phyloP scores from a whole-genome alignment of 2,113 vertebrate species.

The Gadus macrocephalus region DNA sequence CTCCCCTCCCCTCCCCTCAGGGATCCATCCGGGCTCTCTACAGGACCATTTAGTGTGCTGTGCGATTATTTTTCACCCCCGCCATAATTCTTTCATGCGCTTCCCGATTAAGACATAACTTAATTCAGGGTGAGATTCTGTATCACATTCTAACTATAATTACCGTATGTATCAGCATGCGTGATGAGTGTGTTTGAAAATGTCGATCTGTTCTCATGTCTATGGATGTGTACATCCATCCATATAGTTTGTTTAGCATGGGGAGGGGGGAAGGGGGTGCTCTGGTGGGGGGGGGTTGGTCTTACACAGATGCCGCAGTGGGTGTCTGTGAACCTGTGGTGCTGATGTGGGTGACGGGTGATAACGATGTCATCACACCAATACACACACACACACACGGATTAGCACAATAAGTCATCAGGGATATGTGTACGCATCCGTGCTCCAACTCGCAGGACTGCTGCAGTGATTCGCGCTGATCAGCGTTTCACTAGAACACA shows the following conservation, averaged over 20 bases:
- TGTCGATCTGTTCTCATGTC: too few species aligned
- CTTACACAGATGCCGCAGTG: neutral
- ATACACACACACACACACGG: constrained; percentile 5
- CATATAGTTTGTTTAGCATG: neutral
- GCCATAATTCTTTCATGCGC: constrained; percentile 35
- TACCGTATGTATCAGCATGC: too few species aligned
- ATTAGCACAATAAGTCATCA: constrained; percentile 28
- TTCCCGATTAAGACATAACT: too few species aligned
- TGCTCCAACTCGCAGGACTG: neutral
- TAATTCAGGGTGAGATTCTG: neutral
- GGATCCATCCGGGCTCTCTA: constrained; percentile 63
- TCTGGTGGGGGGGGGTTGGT: too few species aligned
- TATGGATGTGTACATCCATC: too few species aligned
- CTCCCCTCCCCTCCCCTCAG: constrained; percentile 47
- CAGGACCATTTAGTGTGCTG: constrained; percentile 63
- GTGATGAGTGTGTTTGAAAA: too few species aligned
- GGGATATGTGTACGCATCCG: constrained; percentile 17
- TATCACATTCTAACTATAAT: neutral
- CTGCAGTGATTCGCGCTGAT: neutral
- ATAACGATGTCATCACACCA: constrained; percentile 36
- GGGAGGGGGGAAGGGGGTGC: neutral
- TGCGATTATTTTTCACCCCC: constrained; percentile 53
- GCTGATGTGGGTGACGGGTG: constrained; percentile 18
- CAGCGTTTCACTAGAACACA: too few species aligned
- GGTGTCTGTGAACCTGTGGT: constrained; percentile 34